phyloP scores from a whole-genome alignment of 2,113 vertebrate genomes.

The Alosa alosa region DNA sequence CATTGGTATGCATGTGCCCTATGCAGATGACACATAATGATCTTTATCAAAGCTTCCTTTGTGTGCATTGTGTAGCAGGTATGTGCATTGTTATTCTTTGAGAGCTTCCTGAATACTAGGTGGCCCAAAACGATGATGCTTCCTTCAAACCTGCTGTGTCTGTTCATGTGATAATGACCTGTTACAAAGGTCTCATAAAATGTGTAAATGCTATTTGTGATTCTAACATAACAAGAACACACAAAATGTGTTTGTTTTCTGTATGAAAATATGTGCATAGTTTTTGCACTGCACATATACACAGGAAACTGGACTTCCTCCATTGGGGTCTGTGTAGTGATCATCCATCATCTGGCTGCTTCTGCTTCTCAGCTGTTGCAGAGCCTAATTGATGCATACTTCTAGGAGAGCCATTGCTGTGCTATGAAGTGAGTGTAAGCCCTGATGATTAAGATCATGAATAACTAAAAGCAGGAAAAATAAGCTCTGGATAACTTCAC shows the following conservation, averaged over 20 bases:
- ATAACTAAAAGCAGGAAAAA: neutral
- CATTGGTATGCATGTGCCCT: neutral
- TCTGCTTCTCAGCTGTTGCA: neutral
- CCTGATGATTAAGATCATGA: neutral
- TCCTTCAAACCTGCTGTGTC: neutral
- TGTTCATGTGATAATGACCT: too few species aligned
- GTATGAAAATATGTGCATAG: too few species aligned
- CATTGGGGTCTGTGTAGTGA: neutral
- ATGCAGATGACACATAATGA: neutral
- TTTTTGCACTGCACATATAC: too few species aligned
- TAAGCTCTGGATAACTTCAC: constrained; percentile 14
- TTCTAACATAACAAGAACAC: too few species aligned
- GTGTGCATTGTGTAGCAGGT: neutral
- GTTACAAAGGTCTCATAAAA: too few species aligned
- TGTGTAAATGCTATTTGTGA: too few species aligned
- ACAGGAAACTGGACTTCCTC: too few species aligned
- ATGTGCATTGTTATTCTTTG: neutral
- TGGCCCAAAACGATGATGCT: neutral
- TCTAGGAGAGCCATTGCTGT: neutral
- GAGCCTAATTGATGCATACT: neutral
- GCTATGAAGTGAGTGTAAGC: neutral
- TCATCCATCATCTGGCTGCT: neutral
- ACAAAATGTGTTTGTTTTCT: too few species aligned
- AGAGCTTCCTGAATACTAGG: neutral
- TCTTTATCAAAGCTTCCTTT: neutral